A percentile compares a stretch with the other conserved stretches of the same genome.
These are phyloP conservation scores for Choreutis nemorana DNA, from an alignment of 2,888 invertebrate genomes.

Conservation along the genomic window DNA sequence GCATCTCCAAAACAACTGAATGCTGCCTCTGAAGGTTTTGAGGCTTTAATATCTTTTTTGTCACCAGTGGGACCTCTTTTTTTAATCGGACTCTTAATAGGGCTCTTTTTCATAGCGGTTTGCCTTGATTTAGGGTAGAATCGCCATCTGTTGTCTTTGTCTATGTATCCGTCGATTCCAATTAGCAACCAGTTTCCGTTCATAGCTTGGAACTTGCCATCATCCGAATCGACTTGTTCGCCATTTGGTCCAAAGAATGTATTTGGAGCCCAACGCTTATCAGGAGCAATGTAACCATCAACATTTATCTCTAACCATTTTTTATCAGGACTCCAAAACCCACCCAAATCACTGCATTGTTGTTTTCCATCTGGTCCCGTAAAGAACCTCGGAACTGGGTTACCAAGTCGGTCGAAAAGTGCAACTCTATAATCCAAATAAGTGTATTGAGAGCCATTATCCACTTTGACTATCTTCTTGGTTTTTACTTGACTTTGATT, in stretches of 20 bases:
- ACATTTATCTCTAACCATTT: constrained; percentile 49
- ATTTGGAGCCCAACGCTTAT: constrained; percentile 45
- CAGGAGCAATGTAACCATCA: constrained; percentile 46
- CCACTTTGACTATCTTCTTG: constrained; percentile 29
- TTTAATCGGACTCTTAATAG: constrained; percentile 6
- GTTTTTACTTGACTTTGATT: constrained; percentile 30
- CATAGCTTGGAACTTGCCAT: constrained; percentile 38
- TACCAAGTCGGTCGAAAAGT: constrained; percentile 38
- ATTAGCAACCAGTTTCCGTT: constrained; percentile 37
- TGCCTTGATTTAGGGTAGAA: constrained; percentile 25
- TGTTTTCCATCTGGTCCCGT: constrained; percentile 49
- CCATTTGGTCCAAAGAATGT: constrained; percentile 39
- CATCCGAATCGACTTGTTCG: constrained; percentile 34
- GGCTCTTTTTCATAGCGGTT: not conserved
- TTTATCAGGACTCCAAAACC: constrained; percentile 45
- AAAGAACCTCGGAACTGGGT: constrained; percentile 46
- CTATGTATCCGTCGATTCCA: constrained; percentile 48
- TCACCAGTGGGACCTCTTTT: constrained; percentile 13
- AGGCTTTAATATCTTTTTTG: constrained; percentile 15
- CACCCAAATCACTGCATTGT: constrained; percentile 53
- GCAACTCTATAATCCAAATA: constrained; percentile 50
- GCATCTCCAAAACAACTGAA: constrained; percentile 53
- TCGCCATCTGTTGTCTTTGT: constrained; percentile 35
- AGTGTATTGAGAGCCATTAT: constrained; percentile 35
- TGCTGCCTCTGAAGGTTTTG: constrained; percentile 24